phyloP scores from a whole-genome alignment of 1,140 invertebrate species.

The Pseudomyrmex gracilis region DNA sequence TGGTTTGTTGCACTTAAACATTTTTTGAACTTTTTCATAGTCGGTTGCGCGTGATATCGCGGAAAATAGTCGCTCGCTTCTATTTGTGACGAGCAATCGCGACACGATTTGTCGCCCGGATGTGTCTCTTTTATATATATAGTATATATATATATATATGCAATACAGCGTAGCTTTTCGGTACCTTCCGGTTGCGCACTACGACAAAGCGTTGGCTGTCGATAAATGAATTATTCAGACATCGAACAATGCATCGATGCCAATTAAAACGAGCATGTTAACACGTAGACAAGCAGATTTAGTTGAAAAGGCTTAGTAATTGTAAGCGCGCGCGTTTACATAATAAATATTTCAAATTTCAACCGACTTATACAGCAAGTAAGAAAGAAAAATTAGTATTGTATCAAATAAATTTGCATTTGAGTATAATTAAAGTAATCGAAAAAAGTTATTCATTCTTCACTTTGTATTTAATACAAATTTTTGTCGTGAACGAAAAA shows the following conservation, averaged over 20 bases:
- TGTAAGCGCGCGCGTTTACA: background rate
- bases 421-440: background rate
- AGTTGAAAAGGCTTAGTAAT: background rate
- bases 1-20: background rate
- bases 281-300: background rate
- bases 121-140: background rate
- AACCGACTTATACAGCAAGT: background rate
- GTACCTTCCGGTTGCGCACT: background rate
- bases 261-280: background rate
- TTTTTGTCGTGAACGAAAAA: background rate
- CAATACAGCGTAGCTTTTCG: background rate
- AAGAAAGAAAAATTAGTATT: background rate
- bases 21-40: constrained; percentile 6
- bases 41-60: background rate
- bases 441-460: background rate
- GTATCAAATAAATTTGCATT: too few relatives aligned
- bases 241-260: background rate
- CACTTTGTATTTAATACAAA: background rate
- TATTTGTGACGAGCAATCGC: constrained; percentile 15
- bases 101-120: constrained; percentile 13
- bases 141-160: too few relatives aligned
- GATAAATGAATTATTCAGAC: constrained; percentile 29
- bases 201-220: background rate
- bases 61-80: constrained; percentile 16
- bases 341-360: background rate